These are phyloP conservation scores for Carassius gibelio DNA, from an alignment of 2,113 vertebrate species.

Conservation along the genomic window DNA sequence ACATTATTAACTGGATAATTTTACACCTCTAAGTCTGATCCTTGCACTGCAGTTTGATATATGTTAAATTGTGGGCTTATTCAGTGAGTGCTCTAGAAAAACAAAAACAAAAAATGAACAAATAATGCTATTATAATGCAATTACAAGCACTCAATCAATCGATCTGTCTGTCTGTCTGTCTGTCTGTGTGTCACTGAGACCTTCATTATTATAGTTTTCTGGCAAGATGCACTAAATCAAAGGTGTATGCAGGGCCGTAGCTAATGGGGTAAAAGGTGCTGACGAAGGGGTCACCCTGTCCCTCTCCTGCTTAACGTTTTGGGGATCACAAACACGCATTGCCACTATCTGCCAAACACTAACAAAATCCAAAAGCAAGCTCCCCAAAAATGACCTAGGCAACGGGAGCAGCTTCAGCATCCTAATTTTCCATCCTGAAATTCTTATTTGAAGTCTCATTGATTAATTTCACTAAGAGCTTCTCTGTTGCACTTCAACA, in stretches of 20 bases:
- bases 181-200: too few species aligned
- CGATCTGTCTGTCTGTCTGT: too few species aligned
- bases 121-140: too few species aligned
- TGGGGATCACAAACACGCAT: neutral
- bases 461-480: neutral
- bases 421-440: neutral
- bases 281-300: neutral
- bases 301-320: neutral
- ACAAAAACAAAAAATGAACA: too few species aligned
- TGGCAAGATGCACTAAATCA: neutral
- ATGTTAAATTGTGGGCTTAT: neutral
- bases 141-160: too few species aligned
- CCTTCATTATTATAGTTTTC: neutral
- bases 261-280: too few species aligned
- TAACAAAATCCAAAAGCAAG: neutral
- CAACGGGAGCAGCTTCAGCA: constrained; percentile 29
- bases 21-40: neutral
- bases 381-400: constrained; percentile 37
- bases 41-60: neutral
- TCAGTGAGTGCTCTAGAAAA: neutral
- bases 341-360: neutral
- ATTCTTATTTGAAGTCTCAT: neutral
- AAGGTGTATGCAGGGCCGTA: neutral
- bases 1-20: neutral
- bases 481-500: neutral